A percentile compares a stretch with the other conserved stretches of the same genome.
Conservation (phyloP, 2,797 vertebrate species). For the Epinephelus awoara region DNA sequence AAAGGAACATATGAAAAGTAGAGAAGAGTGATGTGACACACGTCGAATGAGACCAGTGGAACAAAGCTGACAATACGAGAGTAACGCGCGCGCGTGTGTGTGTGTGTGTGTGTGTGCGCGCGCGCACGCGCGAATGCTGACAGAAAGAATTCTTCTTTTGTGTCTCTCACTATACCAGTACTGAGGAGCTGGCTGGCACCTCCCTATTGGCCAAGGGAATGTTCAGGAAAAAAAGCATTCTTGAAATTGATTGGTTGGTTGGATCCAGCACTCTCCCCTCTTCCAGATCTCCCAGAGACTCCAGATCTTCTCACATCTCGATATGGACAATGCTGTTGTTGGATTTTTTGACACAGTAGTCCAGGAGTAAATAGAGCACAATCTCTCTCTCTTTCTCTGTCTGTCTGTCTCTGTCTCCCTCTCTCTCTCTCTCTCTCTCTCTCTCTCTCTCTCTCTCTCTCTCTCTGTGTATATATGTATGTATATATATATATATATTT, state of each 20-base stretch:
- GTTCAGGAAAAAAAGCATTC: neutral
- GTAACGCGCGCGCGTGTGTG: conserved; percentile 30
- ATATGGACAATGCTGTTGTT: neutral
- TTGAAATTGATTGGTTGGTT: conserved; percentile 23
- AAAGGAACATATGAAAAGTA: neutral
- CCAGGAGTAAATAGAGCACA: no score
- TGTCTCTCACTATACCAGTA: conserved; percentile 14
- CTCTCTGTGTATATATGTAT: no score
- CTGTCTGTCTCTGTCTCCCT: no score
- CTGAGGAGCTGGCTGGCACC: conserved; percentile 4
- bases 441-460: no score
- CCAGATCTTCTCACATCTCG: neutral
- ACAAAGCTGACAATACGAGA: conserved; percentile 86
- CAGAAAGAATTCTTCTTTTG: conserved; percentile 35
- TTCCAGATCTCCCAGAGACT: neutral
- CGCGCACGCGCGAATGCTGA: no score
- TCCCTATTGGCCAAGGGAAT: conserved; percentile 34
- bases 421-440: no score
- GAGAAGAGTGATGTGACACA: conserved; percentile 86
- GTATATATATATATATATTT: no score
- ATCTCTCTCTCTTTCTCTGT: no score
- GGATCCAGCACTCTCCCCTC: neutral
- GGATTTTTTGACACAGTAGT: neutral
- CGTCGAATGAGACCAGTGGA: conserved; percentile 86
- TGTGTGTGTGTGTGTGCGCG: conserved; percentile 24